Conservation (phyloP, 2,797 vertebrate genomes). For the Pempheris klunzingeri region DNA sequence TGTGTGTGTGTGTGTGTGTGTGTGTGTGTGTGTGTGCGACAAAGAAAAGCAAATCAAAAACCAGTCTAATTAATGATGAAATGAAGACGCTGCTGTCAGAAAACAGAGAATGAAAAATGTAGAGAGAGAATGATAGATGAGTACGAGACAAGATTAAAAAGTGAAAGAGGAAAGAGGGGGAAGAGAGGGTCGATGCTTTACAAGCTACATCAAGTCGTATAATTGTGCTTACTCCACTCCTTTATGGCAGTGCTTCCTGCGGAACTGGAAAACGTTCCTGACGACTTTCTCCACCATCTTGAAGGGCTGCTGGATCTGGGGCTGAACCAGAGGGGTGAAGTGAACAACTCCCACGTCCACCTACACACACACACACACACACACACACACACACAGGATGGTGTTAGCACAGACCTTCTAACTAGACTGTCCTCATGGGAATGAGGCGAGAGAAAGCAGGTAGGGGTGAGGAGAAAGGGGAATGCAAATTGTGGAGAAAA, state of each 20-base stretch:
- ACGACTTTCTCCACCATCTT: constrained; percentile 94
- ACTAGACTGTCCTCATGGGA: constrained; percentile 26
- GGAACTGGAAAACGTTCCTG: constrained; percentile 92
- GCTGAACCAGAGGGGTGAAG: constrained; percentile 91
- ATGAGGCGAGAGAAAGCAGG: constrained; percentile 1
- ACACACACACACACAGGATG: constrained; percentile 44
- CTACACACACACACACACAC: constrained; percentile 74
- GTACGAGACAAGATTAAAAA: constrained; percentile 52
- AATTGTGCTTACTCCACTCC: constrained; percentile 89
- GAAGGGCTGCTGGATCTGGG: constrained; percentile 95
- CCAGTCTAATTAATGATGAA: constrained; percentile 49
- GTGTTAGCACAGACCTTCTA: constrained; percentile 30
- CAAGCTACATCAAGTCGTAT: constrained; percentile 12
- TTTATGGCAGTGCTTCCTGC: constrained; percentile 92
- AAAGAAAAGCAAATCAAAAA: constrained; percentile 30
- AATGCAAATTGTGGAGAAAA: constrained; percentile 29
- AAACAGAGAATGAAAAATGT: constrained; percentile 49
- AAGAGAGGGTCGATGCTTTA: neutral
- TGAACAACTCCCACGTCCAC: constrained; percentile 95
- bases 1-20: neutral
- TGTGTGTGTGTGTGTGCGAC: neutral
- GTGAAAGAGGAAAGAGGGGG: constrained; percentile 7
- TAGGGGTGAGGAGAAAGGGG: constrained; percentile 25
- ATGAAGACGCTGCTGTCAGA: constrained; percentile 52
- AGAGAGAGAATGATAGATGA: constrained; percentile 60